These are phyloP conservation scores for Barbus barbus DNA, from an alignment of 2,113 vertebrate genomes.

Conservation along the genomic window DNA sequence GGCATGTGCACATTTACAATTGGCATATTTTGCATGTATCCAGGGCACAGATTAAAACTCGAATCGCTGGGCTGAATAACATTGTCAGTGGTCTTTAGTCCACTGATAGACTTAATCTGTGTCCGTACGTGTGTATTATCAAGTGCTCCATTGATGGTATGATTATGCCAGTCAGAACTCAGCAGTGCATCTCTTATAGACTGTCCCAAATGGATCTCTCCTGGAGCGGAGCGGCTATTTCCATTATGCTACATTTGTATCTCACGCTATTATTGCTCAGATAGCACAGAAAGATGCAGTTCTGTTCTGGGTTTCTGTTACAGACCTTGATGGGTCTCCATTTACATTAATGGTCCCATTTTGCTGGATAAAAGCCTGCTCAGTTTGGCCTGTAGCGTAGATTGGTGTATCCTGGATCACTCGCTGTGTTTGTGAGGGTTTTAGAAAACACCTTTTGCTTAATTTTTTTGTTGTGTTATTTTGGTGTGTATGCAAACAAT, in stretches of 20 bases:
- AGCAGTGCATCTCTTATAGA: constrained; percentile 22
- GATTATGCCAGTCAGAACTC: constrained; percentile 46
- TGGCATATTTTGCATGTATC: neutral
- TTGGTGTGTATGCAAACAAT: constrained; percentile 7
- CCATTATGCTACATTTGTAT: constrained; percentile 52
- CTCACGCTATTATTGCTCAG: constrained; percentile 55
- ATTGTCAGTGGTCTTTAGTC: constrained; percentile 3
- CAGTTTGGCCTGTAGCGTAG: constrained; percentile 48
- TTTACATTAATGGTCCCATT: constrained; percentile 61
- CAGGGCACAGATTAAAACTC: neutral
- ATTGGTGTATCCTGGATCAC: constrained; percentile 32
- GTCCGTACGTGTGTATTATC: constrained; percentile 7
- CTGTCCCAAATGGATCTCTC: constrained; percentile 53
- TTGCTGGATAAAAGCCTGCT: constrained; percentile 52
- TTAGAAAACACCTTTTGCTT: constrained; percentile 36
- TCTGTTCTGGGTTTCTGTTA: constrained; percentile 55
- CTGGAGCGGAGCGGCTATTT: constrained; percentile 46
- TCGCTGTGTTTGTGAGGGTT: neutral
- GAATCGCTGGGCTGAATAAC: neutral
- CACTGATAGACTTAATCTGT: constrained; percentile 25
- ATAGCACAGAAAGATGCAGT: constrained; percentile 54
- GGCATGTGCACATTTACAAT: neutral
- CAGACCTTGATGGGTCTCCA: constrained; percentile 52
- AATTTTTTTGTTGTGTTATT: neutral
- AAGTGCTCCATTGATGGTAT: constrained; percentile 45